Percentiles rank a stretch among this genome's conserved stretches.
phyloP scores from a whole-genome alignment of 2,113 vertebrate genomes.

The Festucalex cinctus region DNA sequence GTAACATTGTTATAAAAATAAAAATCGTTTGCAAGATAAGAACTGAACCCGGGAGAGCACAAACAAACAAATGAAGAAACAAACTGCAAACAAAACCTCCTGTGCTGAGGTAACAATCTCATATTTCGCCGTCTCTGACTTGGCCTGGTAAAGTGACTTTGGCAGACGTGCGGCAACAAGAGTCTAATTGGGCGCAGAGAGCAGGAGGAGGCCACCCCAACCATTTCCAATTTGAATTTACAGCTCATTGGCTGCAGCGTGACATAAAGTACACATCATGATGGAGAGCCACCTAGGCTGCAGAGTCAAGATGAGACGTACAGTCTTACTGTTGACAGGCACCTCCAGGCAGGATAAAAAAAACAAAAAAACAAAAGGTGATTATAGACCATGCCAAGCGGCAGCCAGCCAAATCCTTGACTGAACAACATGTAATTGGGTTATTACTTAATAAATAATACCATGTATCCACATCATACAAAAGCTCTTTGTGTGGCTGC shows the following conservation, averaged over 20 bases:
- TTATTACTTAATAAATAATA: conserved; percentile 55
- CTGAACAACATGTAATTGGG: conserved; percentile 41
- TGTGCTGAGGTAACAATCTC: neutral
- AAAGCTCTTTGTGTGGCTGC: conserved; percentile 35
- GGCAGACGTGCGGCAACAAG: neutral
- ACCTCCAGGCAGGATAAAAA: conserved; percentile 5
- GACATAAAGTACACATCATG: neutral
- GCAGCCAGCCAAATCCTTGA: conserved; percentile 27
- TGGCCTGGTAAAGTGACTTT: neutral
- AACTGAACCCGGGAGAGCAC: no score
- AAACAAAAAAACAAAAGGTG: conserved; percentile 34
- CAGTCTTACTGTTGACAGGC: conserved; percentile 28
- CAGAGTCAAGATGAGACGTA: neutral
- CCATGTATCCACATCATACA: conserved; percentile 22
- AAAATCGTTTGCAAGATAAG: neutral
- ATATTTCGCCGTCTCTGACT: neutral
- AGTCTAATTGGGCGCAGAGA: neutral
- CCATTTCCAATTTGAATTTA: neutral
- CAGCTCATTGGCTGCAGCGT: neutral
- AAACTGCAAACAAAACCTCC: neutral
- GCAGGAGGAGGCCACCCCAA: neutral
- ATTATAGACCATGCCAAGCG: conserved; percentile 38
- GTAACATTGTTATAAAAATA: neutral
- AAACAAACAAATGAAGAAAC: neutral
- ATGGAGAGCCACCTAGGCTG: neutral